Conservation (phyloP, 2,888 invertebrate genomes). For the Synergus umbraculus region DNA sequence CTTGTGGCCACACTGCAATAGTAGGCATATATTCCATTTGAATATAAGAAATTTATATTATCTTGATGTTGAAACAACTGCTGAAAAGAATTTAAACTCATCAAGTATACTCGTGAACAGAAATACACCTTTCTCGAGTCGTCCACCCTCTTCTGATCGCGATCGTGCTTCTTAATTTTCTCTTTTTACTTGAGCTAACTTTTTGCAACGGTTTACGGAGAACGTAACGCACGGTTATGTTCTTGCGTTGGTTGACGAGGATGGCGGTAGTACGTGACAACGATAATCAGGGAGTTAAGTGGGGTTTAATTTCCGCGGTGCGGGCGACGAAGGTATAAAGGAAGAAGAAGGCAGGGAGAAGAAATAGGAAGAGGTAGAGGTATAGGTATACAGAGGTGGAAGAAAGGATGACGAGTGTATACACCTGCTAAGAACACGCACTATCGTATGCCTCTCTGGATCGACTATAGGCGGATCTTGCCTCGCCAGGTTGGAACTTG, state of each 20-base stretch:
- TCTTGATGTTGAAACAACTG: not conserved
- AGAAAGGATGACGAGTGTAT: constrained; percentile 65
- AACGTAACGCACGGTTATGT: not conserved
- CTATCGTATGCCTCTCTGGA: constrained; percentile 38
- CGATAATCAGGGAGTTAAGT: constrained; percentile 75
- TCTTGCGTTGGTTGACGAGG: constrained; percentile 41
- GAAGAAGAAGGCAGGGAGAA: constrained; percentile 45
- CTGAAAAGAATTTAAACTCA: not conserved
- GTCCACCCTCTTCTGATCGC: not conserved
- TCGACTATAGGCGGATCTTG: constrained; percentile 46
- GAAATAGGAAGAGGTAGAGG: constrained; percentile 51
- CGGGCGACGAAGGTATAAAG: constrained; percentile 64
- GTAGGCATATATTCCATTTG: no score
- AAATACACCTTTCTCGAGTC: not conserved
- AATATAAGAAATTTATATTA: no score
- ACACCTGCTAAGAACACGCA: constrained; percentile 74
- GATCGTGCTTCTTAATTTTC: not conserved
- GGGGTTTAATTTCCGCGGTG: constrained; percentile 74
- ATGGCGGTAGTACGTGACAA: constrained; percentile 72
- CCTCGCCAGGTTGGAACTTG: constrained; percentile 44
- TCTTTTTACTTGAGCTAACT: not conserved
- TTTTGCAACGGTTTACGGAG: not conserved
- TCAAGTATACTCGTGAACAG: not conserved
- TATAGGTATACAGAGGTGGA: constrained; percentile 28
- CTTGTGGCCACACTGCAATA: no score